Evolutionary conservation across 2,888 invertebrate species (phyloP), one percentile per base, ranked within the genome.

Genomic region (Macrosiphum euphorbiae): DNA sequence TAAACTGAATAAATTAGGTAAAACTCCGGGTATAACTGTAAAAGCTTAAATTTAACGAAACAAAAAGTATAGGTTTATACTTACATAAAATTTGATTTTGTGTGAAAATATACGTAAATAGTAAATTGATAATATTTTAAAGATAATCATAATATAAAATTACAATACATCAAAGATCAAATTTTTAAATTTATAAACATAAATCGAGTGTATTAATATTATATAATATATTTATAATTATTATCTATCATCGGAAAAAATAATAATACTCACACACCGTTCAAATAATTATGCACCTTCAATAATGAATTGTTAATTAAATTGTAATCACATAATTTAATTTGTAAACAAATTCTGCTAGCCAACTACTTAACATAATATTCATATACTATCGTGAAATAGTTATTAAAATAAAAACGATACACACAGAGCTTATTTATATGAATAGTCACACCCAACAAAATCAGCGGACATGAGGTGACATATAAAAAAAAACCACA

Each of bases 381-480:
- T 84, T 26, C 26, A 5, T 84, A 86, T 24, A 44, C 44, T 44
- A 11, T 47, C 67, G 35, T 90, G 1, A 2, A 3, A 84, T 55
- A 28, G 16, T 84, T 35, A 52, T 52, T 90, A 13, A 90, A 78
- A 52, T 47, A 41, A 91, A 28, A 84, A 90, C 5, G 55, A 55
- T 26, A 41, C 16, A 41, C 16, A 52, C 52, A 24, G 52, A 84
- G 52, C 52, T 61, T 78, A 78, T 78, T 50, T 78, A 88, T 90
- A 55, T n/a, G 24, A 35, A 28, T 28, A n/a, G 61, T 67, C 92
- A 87, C 92, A 50, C 87, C 87, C 61, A 26, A 88, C 50, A 20
- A 92, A 92, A 50, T 92, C 3, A 26, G 16, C 28, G 26, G 47
- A 86, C 61, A 61, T 35, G 44, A 11, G 41, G 10, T 47, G 26